These are phyloP conservation scores for Catharus fuscescens DNA, from an alignment of 2,113 vertebrate genomes.

Conservation along the genomic window DNA sequence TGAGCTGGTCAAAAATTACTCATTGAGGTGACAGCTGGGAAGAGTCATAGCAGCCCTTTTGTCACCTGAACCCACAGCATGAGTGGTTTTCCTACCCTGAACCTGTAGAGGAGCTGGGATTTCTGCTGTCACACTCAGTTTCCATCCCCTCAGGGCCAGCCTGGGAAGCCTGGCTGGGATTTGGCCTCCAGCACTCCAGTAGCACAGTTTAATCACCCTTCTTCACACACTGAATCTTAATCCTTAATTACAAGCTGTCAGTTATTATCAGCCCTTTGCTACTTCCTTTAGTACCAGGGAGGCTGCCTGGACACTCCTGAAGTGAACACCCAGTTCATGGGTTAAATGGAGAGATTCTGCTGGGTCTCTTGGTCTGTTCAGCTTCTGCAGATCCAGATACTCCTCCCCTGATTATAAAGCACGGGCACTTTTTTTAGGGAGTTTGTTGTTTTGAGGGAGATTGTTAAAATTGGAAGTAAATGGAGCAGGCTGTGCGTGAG, in stretches of 20 bases:
- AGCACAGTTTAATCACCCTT: background rate
- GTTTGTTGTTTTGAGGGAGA: background rate
- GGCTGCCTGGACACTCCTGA: background rate
- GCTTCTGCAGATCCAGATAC: background rate
- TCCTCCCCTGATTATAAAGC: background rate
- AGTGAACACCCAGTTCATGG: background rate
- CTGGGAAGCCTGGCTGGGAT: background rate
- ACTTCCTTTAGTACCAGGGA: background rate
- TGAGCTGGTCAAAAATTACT: background rate
- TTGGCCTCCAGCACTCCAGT: background rate
- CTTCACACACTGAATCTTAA: background rate
- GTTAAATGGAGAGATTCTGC: background rate
- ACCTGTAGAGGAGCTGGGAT: accelerated
- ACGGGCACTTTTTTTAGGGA: background rate
- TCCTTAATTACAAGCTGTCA: background rate
- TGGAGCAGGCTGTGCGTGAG: background rate
- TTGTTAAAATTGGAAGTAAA: background rate
- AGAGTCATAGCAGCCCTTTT: background rate
- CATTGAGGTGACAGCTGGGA: background rate
- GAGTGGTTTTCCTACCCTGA: background rate
- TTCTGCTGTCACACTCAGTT: background rate
- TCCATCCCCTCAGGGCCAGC: background rate
- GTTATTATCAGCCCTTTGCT: background rate
- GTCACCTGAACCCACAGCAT: accelerated
- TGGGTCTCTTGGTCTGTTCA: background rate